Evolutionary conservation across 1,140 invertebrate genomes (phyloP), one percentile per base, ranked within the genome.

Genomic region (Sminthurides bifidus): DNA sequence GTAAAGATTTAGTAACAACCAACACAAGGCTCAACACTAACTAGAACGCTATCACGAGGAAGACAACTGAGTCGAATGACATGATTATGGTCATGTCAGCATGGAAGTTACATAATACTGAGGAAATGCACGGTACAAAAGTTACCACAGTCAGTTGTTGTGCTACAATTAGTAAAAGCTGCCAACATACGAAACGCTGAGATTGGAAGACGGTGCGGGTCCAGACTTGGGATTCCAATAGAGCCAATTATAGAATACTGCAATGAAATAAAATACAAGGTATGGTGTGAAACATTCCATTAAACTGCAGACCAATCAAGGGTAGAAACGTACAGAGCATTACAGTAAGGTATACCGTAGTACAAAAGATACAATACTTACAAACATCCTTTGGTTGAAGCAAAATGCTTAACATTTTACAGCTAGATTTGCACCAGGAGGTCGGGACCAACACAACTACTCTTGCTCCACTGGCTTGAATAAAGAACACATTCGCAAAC

Each of bases 201-300:
- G 71, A 55, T 72, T 69, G 63, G 56, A 50, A 50, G 50, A 56
- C 31, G 75, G 73, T 19, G 76, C 72, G 46, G 80, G 75, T 66
- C 79, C 71, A 65, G 81, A 80, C 19, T 76, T 66, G 45, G 82
- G 82, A 67, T 81, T 74, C 82, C 83, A 87, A 65, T 84, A 86
- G 79, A 84, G 84, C 83, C 84, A 86, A 68, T 85, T 86, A 65
- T 85, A 86, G 77, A 81, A 84, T 62, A 86, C 83, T 85, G 71
- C 61, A 80, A 78, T 59, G 66, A 68, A 68, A 72, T 64, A 67
- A 59, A 54, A 55, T 45, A 54, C 54, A 21, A 46, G 30, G 45
- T 4, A n/a, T n/a, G n/a, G n/a, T n/a, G n/a, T n/a, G n/a, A n/a
- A n/a, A n/a, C n/a, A n/a, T n/a, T n/a, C n/a, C n/a, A n/a, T n/a